Percentiles rank a stretch among this genome's conserved stretches.
phyloP scores from a whole-genome alignment of 2,888 invertebrate species.

The Tiliacea aurago region DNA sequence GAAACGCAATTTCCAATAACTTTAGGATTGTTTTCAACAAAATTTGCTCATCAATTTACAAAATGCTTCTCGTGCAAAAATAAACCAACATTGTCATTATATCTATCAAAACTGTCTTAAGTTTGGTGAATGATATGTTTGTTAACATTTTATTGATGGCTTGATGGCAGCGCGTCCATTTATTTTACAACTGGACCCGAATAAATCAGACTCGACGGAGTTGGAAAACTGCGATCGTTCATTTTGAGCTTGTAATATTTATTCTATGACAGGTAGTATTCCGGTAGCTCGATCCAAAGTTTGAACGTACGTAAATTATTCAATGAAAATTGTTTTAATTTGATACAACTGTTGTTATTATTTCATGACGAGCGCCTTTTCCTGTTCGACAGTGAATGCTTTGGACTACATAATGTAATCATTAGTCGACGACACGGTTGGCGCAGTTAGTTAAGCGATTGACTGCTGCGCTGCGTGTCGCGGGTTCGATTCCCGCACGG shows the following conservation, averaged over 20 bases:
- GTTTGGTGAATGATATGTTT: conserved; percentile 77
- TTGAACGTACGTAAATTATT: conserved; percentile 55
- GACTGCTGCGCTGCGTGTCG: no score
- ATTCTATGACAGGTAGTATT: conserved; percentile 63
- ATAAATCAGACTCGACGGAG: conserved; percentile 78
- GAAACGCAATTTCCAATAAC: conserved; percentile 34
- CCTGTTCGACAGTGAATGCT: conserved; percentile 4
- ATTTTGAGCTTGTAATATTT: conserved; percentile 72
- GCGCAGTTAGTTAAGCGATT: no score
- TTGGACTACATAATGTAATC: conserved; percentile 29
- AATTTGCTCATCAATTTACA: conserved; percentile 59
- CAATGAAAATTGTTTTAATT: conserved; percentile 53
- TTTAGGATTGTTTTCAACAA: conserved; percentile 56
- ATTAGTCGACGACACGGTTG: no score
- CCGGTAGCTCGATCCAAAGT: conserved; percentile 42
- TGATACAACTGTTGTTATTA: conserved; percentile 20
- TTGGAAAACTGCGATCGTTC: conserved; percentile 82
- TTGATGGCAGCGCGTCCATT: conserved; percentile 76
- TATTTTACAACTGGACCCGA: conserved; percentile 79
- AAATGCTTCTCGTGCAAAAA: conserved; percentile 47
- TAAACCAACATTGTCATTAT: conserved; percentile 64
- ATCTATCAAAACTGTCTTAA: conserved; percentile 71
- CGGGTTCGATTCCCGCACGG: no score
- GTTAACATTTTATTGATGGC: conserved; percentile 82
- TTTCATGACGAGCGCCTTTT: conserved; percentile 16